Conservation (phyloP, 1,140 invertebrate species). For the Diorhabda sublineata region DNA sequence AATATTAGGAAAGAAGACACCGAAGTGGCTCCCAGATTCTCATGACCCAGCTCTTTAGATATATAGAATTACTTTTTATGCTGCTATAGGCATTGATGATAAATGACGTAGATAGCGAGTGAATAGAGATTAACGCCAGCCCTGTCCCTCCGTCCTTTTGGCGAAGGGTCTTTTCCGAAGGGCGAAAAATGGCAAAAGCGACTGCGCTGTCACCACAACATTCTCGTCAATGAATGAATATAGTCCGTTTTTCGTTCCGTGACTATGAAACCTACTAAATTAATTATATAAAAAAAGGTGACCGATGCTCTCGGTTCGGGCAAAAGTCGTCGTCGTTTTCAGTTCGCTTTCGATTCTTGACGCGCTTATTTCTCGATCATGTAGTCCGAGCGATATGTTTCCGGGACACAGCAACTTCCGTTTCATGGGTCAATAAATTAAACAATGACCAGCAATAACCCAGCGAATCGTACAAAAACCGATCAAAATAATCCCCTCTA, state of each 20-base stretch:
- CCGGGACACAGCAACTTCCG: background rate
- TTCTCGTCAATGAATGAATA: slow-evolving; percentile 30
- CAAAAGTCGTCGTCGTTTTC: background rate
- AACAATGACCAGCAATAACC: background rate
- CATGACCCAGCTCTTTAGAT: background rate
- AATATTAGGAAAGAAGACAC: background rate
- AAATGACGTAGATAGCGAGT: background rate
- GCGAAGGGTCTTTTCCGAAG: slow-evolving; percentile 8
- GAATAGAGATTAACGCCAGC: background rate
- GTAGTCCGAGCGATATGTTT: background rate
- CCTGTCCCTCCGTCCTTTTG: slow-evolving; percentile 3
- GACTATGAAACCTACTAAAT: slow-evolving; percentile 4
- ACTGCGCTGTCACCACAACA: slow-evolving; percentile 15
- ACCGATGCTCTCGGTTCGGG: slow-evolving; percentile 1
- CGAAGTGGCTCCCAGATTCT: background rate
- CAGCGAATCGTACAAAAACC: slow-evolving; percentile 1
- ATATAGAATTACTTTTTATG: background rate
- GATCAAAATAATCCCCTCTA: background rate
- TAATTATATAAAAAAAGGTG: slow-evolving; percentile 8
- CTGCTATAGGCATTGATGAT: background rate
- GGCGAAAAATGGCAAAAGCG: slow-evolving; percentile 11
- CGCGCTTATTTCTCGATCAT: background rate
- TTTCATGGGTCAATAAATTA: slow-evolving; percentile 11
- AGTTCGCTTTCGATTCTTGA: background rate
- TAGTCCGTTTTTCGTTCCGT: slow-evolving; percentile 24